Conservation (phyloP, 2,888 invertebrate genomes). For the Leptopilina syphax region DNA sequence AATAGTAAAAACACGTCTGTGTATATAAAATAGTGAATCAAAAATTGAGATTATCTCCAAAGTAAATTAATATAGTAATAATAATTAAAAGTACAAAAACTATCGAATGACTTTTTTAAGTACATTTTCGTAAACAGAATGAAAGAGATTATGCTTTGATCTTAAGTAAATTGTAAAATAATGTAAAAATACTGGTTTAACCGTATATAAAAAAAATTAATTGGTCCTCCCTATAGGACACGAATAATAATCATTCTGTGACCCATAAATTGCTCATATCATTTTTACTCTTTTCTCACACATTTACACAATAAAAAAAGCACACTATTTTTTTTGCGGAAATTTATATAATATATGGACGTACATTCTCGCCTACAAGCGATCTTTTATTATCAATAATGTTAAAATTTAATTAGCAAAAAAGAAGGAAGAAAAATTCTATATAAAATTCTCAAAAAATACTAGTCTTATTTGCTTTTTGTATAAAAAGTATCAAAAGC, state of each 20-base stretch:
- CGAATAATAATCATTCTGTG: conserved; percentile 45
- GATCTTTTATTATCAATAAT: not conserved
- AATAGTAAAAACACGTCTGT: not conserved
- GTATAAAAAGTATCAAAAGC: conserved; percentile 1
- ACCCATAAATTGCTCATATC: conserved; percentile 49
- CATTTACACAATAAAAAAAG: conserved; percentile 6
- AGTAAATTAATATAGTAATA: conserved; percentile 42
- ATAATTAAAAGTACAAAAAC: conserved; percentile 65
- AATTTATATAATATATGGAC: not conserved
- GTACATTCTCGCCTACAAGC: conserved; percentile 11
- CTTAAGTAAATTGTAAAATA: conserved; percentile 72
- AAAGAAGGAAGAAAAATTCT: not conserved
- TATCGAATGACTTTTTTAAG: conserved; percentile 71
- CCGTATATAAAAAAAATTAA: conserved; percentile 56
- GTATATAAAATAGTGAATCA: conserved; percentile 28
- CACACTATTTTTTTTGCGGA: conserved; percentile 23
- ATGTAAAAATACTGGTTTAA: conserved; percentile 74
- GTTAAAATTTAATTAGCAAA: conserved; percentile 12
- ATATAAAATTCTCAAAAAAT: conserved; percentile 19
- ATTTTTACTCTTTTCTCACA: conserved; percentile 36
- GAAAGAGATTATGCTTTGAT: conserved; percentile 70
- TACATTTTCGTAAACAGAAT: conserved; percentile 73
- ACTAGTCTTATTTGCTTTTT: not conserved
- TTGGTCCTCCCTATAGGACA: conserved; percentile 50
- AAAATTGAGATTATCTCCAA: conserved; percentile 41